A percentile compares a stretch with the other conserved stretches of the same genome.
Conservation (phyloP, 2,888 invertebrate species). For the Phrixothrix hirtus region DNA sequence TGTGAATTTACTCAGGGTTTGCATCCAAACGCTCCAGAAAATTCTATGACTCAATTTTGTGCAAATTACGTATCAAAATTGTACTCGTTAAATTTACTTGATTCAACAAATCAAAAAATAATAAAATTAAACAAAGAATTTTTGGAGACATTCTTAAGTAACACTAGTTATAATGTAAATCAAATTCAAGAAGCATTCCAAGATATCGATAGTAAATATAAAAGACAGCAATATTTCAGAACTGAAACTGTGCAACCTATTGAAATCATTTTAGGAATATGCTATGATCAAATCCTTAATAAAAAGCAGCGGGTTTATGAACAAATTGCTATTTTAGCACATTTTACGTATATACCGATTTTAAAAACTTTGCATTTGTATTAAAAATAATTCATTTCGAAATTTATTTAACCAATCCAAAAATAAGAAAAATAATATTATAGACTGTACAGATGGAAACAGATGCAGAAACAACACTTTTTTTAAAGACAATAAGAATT, state of each 20-base stretch:
- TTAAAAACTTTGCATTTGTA: slow-evolving; percentile 13
- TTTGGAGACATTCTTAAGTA: background rate
- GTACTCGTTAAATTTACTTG: background rate
- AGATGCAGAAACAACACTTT: background rate
- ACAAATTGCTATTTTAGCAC: background rate
- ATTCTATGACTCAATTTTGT: background rate
- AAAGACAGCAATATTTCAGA: slow-evolving; percentile 4
- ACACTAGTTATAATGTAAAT: background rate
- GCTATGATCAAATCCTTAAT: background rate
- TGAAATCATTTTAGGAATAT: background rate
- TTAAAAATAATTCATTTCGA: slow-evolving; percentile 16
- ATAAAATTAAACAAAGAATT: background rate
- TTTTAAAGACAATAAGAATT: background rate
- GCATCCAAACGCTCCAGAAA: no score
- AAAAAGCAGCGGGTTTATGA: background rate
- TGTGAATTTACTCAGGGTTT: no score
- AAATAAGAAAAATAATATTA: slow-evolving; percentile 1
- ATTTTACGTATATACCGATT: slow-evolving; percentile 8
- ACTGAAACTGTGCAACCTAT: slow-evolving; percentile 3
- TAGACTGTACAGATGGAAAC: background rate
- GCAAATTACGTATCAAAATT: background rate
- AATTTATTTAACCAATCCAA: no score
- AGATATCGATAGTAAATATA: slow-evolving; percentile 1
- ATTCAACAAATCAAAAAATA: background rate
- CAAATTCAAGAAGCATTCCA: background rate